Conservation (phyloP, 2,888 invertebrate species). For the Trissolcus japonicus region DNA sequence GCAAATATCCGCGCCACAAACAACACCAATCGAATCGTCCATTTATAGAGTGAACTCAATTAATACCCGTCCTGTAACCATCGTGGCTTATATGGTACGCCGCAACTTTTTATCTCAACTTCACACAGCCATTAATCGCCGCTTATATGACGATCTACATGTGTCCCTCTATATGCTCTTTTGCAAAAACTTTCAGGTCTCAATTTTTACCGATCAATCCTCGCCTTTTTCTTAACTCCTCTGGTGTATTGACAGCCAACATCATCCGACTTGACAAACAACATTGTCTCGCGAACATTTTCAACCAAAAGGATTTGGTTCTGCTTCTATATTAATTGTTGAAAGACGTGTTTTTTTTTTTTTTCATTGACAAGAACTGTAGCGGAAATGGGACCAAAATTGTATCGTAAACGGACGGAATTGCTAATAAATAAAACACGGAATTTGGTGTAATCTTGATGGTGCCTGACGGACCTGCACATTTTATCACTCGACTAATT, state of each 20-base stretch:
- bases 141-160: constrained; percentile 76
- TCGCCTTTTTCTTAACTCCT: not conserved
- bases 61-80: constrained; percentile 67
- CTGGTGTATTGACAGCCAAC: constrained; percentile 3
- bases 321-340: no score
- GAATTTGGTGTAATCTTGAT: constrained; percentile 50
- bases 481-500: constrained; percentile 51
- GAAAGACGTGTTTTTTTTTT: no score
- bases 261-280: no score
- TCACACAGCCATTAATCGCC: constrained; percentile 74
- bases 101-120: constrained; percentile 69
- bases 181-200: constrained; percentile 67
- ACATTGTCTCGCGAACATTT: no score
- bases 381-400: constrained; percentile 9
- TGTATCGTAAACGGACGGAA: constrained; percentile 28
- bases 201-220: not conserved
- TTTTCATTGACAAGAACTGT: not conserved
- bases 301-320: no score
- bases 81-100: constrained; percentile 68
- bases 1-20: constrained; percentile 54
- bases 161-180: constrained; percentile 75
- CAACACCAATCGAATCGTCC: constrained; percentile 62
- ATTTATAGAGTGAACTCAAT: constrained; percentile 73
- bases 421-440: constrained; percentile 42
- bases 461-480: constrained; percentile 33